Base-by-base conservation (phyloP, 2,797 vertebrate species). In the Buceros bicornis region DNA sequence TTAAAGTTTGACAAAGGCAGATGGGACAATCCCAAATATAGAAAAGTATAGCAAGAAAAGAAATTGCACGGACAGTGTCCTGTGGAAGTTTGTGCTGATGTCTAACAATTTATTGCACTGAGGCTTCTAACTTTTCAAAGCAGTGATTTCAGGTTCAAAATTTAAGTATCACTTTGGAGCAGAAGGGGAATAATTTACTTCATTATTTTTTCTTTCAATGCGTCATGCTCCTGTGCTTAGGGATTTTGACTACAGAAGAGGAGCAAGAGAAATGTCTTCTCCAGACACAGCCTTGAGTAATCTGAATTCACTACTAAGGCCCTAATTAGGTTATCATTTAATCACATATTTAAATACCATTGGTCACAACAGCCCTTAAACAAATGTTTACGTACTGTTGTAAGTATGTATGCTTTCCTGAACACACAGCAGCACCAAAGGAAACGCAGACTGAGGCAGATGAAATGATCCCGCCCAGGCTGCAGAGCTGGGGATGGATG, bases 371-470 rank as follows among this genome's bases (percentile, higher is more conserved):
- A 61, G 29, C 24, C 43, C 35, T 89, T 76, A 58, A 69, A n/a
- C 54, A 78, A 81, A 74, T 21, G 3, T 62, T 87, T 90, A 14
- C 11, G 9, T 43, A 54, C 53, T 50, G 14, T 40, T 53, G 7
- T 78, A 42, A 47, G 31, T 64, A 14, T 25, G 16, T 69, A 3
- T 4, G 4, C 35, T 67, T 61, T 78, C 29, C 73, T 62, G 70
- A 40, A 17, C 2, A 37, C 25, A n/a, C 7, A 31, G 21, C 61
- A 28, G 37, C 58, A 40, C 13, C 17, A 26, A 50, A 79, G 37
- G 26, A 79, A 74, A 21, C 29, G 4, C 70, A 31, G 47, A 5
- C 3, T n/a, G 10, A 3, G 0, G 8, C 16, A 16, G 35, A 26
- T 66, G 64, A 56, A 42, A 28, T 5, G 12, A 11, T 45, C 20